Percentiles rank a stretch among this genome's conserved stretches.
These are phyloP conservation scores for Cryptosula pallasiana DNA, from an alignment of 2,888 invertebrate genomes.

Conservation along the genomic window DNA sequence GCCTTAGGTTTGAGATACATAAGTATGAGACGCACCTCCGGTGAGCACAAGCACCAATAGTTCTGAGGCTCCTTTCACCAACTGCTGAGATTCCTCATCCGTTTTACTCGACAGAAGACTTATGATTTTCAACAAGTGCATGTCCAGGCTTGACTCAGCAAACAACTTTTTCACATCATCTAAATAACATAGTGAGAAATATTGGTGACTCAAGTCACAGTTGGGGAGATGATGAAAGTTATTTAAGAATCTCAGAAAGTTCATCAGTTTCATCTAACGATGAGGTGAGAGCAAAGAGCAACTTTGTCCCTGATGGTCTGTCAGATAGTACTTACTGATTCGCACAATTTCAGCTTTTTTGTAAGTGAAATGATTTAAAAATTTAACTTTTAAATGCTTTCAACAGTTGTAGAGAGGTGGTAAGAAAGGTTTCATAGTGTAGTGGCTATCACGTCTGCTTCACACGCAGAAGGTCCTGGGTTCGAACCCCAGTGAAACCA, in stretches of 20 bases:
- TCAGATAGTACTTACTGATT: too few relatives aligned
- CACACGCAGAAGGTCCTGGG: too few relatives aligned
- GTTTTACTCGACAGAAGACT: constrained; percentile 65
- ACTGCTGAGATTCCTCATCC: constrained; percentile 64
- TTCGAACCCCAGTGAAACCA: too few relatives aligned
- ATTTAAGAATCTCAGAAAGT: neutral
- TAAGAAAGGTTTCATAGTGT: neutral
- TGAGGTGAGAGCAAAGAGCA: too few relatives aligned
- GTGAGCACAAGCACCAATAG: constrained; percentile 76
- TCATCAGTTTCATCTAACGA: neutral
- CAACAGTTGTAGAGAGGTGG: neutral
- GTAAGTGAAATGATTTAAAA: neutral
- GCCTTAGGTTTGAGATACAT: neutral
- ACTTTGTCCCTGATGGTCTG: too few relatives aligned
- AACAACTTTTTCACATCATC: constrained; percentile 72
- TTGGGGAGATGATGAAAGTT: neutral
- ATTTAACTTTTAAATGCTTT: too few relatives aligned
- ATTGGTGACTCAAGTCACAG: neutral
- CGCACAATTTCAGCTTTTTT: neutral
- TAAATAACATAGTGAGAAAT: constrained; percentile 55
- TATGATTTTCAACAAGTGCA: constrained; percentile 68
- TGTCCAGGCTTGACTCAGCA: constrained; percentile 71
- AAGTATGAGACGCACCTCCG: constrained; percentile 64
- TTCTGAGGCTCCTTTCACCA: constrained; percentile 79
- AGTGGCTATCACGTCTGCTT: too few relatives aligned